Conservation (phyloP, 64 coral and sea anemone species). For the Montipora efflorescens region DNA sequence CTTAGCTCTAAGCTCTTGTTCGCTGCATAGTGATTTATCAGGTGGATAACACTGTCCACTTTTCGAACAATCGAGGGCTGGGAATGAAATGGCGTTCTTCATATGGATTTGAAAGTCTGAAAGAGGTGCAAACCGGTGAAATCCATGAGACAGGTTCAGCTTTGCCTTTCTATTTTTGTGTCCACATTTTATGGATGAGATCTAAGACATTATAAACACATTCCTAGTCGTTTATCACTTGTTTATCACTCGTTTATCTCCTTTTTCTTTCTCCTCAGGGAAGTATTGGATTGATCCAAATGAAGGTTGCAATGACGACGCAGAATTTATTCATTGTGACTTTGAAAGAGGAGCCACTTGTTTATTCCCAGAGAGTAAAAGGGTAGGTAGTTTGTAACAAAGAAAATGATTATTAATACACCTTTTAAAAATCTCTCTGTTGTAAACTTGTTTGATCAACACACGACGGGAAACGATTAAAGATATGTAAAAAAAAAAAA, state of each 20-base stretch:
- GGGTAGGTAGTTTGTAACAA: background rate
- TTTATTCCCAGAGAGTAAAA: constrained; percentile 46
- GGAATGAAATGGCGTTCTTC: no score
- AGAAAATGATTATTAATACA: no score
- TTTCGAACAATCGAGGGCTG: no score
- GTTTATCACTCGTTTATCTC: background rate
- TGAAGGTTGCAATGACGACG: constrained; percentile 68
- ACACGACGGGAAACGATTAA: no score
- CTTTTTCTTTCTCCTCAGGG: constrained; percentile 1
- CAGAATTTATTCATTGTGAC: constrained; percentile 63
- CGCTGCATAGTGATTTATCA: no score
- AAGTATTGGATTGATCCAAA: constrained; percentile 79
- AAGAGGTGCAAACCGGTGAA: background rate
- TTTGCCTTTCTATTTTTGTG: background rate
- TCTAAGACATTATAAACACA: background rate
- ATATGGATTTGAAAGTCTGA: no score
- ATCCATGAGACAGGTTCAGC: background rate
- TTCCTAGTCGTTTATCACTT: background rate
- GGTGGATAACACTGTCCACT: no score
- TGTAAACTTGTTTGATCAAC: no score
- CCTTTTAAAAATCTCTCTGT: no score
- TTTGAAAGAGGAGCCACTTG: constrained; percentile 71
- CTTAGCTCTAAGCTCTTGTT: no score
- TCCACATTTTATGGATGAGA: background rate
- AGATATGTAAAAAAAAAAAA: no score